These are phyloP conservation scores for Aphodius sticticus DNA, from an alignment of 2,888 invertebrate species.

Conservation along the genomic window DNA sequence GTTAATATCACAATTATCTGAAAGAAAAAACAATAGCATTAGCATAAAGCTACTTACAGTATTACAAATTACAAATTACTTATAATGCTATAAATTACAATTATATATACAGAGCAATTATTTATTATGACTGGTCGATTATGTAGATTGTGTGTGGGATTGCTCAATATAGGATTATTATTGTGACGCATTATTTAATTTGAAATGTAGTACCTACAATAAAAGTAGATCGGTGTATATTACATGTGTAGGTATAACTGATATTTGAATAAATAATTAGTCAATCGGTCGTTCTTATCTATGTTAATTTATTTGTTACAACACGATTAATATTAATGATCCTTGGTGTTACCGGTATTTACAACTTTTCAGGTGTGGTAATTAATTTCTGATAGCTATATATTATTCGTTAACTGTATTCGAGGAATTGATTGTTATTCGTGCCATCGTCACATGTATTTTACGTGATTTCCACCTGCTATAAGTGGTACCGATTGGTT, in stretches of 20 bases:
- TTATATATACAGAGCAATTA: not conserved
- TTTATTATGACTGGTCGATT: not conserved
- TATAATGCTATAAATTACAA: not conserved
- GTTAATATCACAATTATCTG: constrained; percentile 40
- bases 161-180: not conserved
- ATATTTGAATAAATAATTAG: not conserved
- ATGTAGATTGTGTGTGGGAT: not conserved
- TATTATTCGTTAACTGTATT: not conserved
- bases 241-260: not conserved
- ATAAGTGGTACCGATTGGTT: too few relatives aligned
- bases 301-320: constrained; percentile 4
- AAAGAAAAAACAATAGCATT: constrained; percentile 34
- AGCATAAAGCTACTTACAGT: not conserved
- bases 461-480: too few relatives aligned
- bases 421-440: not conserved
- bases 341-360: not conserved
- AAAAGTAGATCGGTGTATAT: not conserved
- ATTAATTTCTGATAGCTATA: not conserved
- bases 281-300: not conserved
- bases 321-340: not conserved
- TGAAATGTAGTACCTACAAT: not conserved
- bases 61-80: not conserved
- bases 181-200: not conserved
- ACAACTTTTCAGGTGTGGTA: not conserved
- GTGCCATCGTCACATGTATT: too few relatives aligned